A percentile compares a stretch with the other conserved stretches of the same genome.
Conservation (phyloP, 2,113 vertebrate genomes). For the Sphaerodactylus townsendi region DNA sequence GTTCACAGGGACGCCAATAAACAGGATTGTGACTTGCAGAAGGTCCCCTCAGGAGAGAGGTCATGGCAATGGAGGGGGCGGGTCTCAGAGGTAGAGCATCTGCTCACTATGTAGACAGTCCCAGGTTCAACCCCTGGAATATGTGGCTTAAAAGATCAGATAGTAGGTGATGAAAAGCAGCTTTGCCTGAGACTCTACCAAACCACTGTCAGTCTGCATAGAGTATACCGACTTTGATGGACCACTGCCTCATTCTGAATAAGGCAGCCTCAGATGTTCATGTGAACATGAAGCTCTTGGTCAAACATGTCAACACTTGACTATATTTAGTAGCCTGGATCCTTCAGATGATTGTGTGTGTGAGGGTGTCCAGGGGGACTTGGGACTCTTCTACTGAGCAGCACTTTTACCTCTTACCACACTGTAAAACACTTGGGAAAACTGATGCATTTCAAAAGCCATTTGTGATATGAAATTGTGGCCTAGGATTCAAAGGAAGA, state of each 20-base stretch:
- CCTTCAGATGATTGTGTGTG: conserved; percentile 27
- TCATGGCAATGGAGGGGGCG: too few species aligned
- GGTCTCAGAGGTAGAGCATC: too few species aligned
- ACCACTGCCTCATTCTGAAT: too few species aligned
- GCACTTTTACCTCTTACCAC: background rate
- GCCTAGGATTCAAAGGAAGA: background rate
- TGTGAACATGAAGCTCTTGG: too few species aligned
- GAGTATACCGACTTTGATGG: too few species aligned
- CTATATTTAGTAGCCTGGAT: conserved; percentile 7
- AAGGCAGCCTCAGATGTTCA: too few species aligned
- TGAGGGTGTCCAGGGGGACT: background rate
- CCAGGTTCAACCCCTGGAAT: too few species aligned
- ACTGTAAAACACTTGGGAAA: background rate
- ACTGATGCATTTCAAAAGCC: background rate
- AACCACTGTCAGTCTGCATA: too few species aligned
- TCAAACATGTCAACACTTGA: background rate
- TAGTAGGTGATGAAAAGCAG: too few species aligned
- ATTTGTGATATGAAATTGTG: background rate
- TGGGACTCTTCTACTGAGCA: background rate
- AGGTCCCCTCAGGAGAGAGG: accelerated
- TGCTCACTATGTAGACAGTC: too few species aligned
- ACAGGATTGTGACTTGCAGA: background rate
- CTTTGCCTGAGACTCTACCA: too few species aligned
- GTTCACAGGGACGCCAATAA: background rate
- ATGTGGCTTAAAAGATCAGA: too few species aligned